Base-by-base conservation (phyloP, 2,113 vertebrate species). In the Ochotona princeps region DNA sequence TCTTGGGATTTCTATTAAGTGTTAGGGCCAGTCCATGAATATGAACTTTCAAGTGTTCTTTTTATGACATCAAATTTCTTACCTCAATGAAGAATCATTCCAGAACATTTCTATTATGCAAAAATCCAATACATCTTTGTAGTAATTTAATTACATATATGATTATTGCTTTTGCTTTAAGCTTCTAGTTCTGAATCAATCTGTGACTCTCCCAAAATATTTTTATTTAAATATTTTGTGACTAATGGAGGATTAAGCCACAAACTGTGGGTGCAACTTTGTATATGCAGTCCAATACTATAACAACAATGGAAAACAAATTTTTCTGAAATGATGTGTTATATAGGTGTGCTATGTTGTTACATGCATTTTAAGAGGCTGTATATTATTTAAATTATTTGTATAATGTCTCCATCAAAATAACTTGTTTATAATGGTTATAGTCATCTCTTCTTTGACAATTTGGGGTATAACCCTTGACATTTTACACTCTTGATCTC, bases 391-490 rank as follows among this genome's bases (percentile, higher is more conserved):
- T 83, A 66, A 83, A 80, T 94, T 89, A 81, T 79, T 93, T 90
- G 26, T 88, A 13, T 85, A 94, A 89, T 91, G 25, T 91, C n/a
- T 89, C 70, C 66, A 90, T 72, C 94, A 90, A 81, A 67, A 21
- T 83, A 82, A 82, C 70, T n/a, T 49, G 57, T 61, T 51, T 72
- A 49, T 51, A 61, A 92, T 38, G 81, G 91, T 83, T 81, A 57
- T 14, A 83, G 47, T 67, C 63, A 83, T 72, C 18, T 74, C 30
- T 88, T 88, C n/a, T 91, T 89, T 69, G 92, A 91, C n/a, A 83
- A 93, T 44, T 80, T 4, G 73, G 25, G 54, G 47, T 49, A 28
- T 70, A 93, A 92, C 30, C 92, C 25, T 88, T 79, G 47, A 76
- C 30, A 79, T 91, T 95, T 87, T 88, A 66, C 85, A 73, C 75